These are phyloP conservation scores for Ictalurus punctatus DNA, from an alignment of 2,113 vertebrate genomes.

Conservation along the genomic window DNA sequence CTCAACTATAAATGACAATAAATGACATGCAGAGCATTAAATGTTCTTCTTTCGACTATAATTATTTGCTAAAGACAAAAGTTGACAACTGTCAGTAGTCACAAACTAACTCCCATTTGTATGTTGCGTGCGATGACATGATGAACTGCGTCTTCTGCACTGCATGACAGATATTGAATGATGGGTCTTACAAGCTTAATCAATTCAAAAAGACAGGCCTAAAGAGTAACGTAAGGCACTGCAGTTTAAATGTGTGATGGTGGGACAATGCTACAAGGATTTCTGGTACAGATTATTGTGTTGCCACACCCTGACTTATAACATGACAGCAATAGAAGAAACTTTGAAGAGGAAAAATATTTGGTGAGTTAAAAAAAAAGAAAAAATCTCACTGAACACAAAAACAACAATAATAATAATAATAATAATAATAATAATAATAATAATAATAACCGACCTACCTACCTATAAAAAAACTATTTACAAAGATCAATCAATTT, in stretches of 20 bases:
- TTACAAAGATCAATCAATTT: not conserved
- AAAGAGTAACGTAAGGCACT: conserved; percentile 53
- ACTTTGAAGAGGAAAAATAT: conserved; percentile 5
- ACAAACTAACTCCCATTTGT: conserved; percentile 54
- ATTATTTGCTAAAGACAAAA: conserved; percentile 61
- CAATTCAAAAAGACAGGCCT: conserved; percentile 54
- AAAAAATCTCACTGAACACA: not conserved
- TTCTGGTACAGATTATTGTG: conserved; percentile 28
- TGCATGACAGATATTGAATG: conserved; percentile 56
- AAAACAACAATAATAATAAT: not conserved
- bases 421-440: conserved; percentile 26
- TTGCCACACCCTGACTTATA: conserved; percentile 45
- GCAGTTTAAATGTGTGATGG: conserved; percentile 41
- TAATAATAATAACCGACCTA: conserved; percentile 3
- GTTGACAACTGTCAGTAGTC: conserved; percentile 59
- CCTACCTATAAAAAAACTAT: not conserved
- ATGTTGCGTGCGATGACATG: conserved; percentile 52
- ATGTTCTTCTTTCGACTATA: conserved; percentile 58
- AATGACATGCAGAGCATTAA: conserved; percentile 56
- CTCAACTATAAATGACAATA: conserved; percentile 57
- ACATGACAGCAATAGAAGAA: not conserved
- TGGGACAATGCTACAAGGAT: conserved; percentile 39
- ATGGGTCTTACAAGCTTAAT: conserved; percentile 56
- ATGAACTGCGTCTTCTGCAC: conserved; percentile 54
- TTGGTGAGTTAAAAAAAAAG: not conserved